These are phyloP conservation scores for Argynnis bischoffii DNA, from an alignment of 2,888 invertebrate species.

Conservation along the genomic window DNA sequence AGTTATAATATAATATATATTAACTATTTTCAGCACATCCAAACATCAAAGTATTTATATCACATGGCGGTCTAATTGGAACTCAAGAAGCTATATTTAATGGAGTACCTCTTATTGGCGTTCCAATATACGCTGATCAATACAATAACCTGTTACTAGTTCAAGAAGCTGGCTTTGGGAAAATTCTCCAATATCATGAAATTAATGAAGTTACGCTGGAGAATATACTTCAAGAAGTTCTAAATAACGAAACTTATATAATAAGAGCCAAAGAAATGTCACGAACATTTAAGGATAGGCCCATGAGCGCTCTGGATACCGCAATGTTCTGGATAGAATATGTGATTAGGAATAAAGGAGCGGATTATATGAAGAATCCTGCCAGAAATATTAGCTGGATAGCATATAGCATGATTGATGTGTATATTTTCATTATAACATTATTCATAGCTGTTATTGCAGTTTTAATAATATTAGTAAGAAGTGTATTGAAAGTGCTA, in stretches of 20 bases:
- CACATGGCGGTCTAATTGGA: slow-evolving; percentile 86
- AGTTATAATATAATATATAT: neutral
- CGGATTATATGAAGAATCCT: slow-evolving; percentile 75
- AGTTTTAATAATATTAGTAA: slow-evolving; percentile 5
- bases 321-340: slow-evolving; percentile 83
- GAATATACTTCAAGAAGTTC: slow-evolving; percentile 59
- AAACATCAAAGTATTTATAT: slow-evolving; percentile 83
- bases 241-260: slow-evolving; percentile 61
- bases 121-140: slow-evolving; percentile 79
- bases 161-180: slow-evolving; percentile 67
- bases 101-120: slow-evolving; percentile 80
- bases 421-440: slow-evolving; percentile 52
- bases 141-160: slow-evolving; percentile 72
- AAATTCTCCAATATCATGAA: slow-evolving; percentile 66
- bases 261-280: slow-evolving; percentile 66
- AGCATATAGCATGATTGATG: slow-evolving; percentile 70
- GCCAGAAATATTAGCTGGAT: slow-evolving; percentile 68
- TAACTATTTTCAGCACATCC: slow-evolving; percentile 71
- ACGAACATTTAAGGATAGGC: slow-evolving; percentile 77
- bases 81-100: slow-evolving; percentile 83
- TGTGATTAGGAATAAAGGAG: slow-evolving; percentile 80
- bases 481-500: neutral
- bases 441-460: slow-evolving; percentile 13
- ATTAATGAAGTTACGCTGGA: slow-evolving; percentile 67
- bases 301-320: slow-evolving; percentile 72